Base-by-base conservation (phyloP, 2,888 invertebrate species). In the Epistrophe eligans region DNA sequence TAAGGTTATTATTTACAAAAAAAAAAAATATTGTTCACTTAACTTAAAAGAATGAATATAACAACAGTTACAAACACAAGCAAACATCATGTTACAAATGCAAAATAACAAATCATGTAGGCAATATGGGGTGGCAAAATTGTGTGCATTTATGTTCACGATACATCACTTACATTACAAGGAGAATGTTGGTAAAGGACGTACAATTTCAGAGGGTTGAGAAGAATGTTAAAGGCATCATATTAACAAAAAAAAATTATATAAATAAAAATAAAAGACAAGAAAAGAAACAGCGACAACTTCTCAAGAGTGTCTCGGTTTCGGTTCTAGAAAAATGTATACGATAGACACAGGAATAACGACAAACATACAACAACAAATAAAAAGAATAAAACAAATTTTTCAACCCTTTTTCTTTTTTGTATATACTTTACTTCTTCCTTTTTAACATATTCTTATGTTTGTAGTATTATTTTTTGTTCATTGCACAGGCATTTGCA, bases 221-320 rank as follows among this genome's bases (percentile, higher is more conserved):
- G 70, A 58, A n/a, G 38, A n/a, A 45, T 70, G 55, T 70, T 70
- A 81, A 24, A 62, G 45, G 71, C 9, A 11, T 77, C 45, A 70
- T 17, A 24, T 38, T 62, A 52, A 55, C 52, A 70, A 62, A 52
- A 50, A 17, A 73, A 50, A 32, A 66, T 40, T 24, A 74, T 15
- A 7, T 32, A 32, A 32, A 32, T 32, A 32, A 32, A 32, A 32
- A 32, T 32, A 32, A 32, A 32, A 32, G 32, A 32, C 32, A 35
- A 35, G 35, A 38, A 48, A 62, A 48, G 73, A 80, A 76, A 67
- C 74, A 79, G 62, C 83, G 83, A 48, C 79, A 76, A 80, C 50
- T 80, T 79, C 77, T 84, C 58, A 80, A 81, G 67, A 70, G 76
- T 64, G 71, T 71, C 81, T 80, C 45, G 57, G 67, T 45, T 72